Evolutionary conservation across 2,113 vertebrate genomes (phyloP), one percentile per base, ranked within the genome.

Genomic region (Vidua chalybeata): DNA sequence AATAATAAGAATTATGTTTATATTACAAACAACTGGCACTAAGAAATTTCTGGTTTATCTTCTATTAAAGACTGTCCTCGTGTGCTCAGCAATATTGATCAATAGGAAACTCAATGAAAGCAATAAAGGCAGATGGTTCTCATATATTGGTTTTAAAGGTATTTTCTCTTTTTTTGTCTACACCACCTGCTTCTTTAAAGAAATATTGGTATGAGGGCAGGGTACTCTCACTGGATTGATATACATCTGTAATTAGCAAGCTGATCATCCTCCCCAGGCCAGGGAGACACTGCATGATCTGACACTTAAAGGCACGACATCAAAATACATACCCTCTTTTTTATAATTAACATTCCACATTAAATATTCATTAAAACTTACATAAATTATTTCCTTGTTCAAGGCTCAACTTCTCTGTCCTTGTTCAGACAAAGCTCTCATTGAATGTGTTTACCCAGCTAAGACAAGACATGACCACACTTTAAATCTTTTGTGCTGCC

Each of bases 331-430:
- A 75, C 9, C 64, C 56, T 45, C 17, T 63, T 71, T 92, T 82
- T 90, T 35, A 37, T 68, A 93, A 90, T 80, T 88, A 95, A 77
- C 4, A 6, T 80, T 95, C 69, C 71, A 77, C 55, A 43, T 90
- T 81, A 93, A 90, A 84, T 86, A 94, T 94, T 94, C 31, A 31
- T 90, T 84, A 93, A 93, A 58, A 61, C 45, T 76, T 86, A 55
- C 17, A 94, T 67, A 96, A 93, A 89, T 84, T 87, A 93, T 81
- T 95, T 96, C 76, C 61, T 92, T 86, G 31, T 94, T 92, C 79
- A 73, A 78, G 77, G 59, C 33, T 84, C 73, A 63, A 15, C 37
- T 81, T 74, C 86, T 86, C 88, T 85, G 58, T 63, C 93, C 78
- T 89, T 87, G 45, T 92, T 90, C 92, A 86, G 83, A 51, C 68